A percentile compares a stretch with the other conserved stretches of the same genome.
These are phyloP conservation scores for Protaetia brevitarsis DNA, from an alignment of 1,140 invertebrate species.

Conservation along the genomic window DNA sequence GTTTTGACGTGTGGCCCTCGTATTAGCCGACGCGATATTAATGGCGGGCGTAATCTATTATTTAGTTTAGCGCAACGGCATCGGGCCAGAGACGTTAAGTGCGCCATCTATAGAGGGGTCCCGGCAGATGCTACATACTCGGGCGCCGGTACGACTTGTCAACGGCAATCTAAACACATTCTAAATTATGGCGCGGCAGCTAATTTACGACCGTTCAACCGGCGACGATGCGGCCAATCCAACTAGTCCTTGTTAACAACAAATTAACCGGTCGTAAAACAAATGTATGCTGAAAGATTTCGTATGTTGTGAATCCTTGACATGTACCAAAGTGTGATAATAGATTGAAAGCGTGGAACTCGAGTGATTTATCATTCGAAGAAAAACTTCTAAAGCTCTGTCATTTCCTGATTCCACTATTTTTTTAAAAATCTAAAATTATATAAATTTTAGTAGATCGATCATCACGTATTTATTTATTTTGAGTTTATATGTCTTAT, in stretches of 20 bases:
- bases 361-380: too few relatives aligned
- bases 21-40: conserved; percentile 5
- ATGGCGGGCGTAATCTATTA: conserved; percentile 15
- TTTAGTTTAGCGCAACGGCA: neutral
- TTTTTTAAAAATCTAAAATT: too few relatives aligned
- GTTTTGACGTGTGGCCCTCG: conserved; percentile 7
- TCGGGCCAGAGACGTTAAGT: neutral
- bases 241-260: neutral
- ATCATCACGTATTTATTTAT: too few relatives aligned
- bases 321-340: too few relatives aligned
- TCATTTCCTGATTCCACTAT: too few relatives aligned
- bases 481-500: too few relatives aligned
- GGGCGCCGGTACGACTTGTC: neutral
- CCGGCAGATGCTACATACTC: conserved; percentile 7
- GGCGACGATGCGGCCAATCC: neutral
- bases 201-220: neutral
- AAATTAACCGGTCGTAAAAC: neutral
- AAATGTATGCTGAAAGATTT: too few relatives aligned
- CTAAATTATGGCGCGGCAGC: neutral
- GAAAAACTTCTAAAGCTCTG: too few relatives aligned
- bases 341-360: too few relatives aligned
- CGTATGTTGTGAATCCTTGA: too few relatives aligned
- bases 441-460: too few relatives aligned
- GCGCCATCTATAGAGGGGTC: neutral
- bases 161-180: conserved; percentile 9